Base-by-base conservation (phyloP, 2,797 vertebrate genomes). In the Octomys mimax region DNA sequence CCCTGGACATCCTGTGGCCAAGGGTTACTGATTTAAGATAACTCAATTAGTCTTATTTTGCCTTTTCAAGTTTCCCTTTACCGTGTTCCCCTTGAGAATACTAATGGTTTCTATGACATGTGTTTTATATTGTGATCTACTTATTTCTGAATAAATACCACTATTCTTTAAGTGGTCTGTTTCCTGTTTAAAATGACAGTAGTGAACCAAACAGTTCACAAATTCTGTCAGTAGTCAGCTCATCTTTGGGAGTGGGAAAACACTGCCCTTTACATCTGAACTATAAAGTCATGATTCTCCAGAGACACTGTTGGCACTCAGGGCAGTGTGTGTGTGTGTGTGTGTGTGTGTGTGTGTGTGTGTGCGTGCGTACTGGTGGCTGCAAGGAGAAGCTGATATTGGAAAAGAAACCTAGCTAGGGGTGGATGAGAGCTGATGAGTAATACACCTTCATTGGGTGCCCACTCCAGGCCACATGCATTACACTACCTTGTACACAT, bases 381-480 rank as follows among this genome's bases (percentile, higher is more conserved):
- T 31, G 33, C 36, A 18, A 59, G 42, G 4, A 46, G 36, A 46
- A 2, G 13, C 78, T 28, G 80, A 22, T 4, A 0, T 1, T 7
- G 26, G 52, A 57, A 54, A 59, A 70, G 61, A 33, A 86, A 68
- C 36, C 13, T 18, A 62, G 42, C 22, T 73, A 18, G 70, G n/a
- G 52, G 33, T 2, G 10, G 39, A 12, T 21, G 42, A n/a, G n/a
- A 62, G 54, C 54, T 26, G 22, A 10, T 0, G 9, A 12, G 24
- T 0, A 0, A n/a, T 0, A 42, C 26, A 18, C 28, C 28, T 52
- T 26, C 73, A 26, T 4, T 18, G 13, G 31, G 33, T 11, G 46
- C 36, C 52, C 18, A 21, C 71, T 73, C 57, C 19, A 42, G 0
- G 1, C 70, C 89, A 71, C 10, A 6, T 36, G 13, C 61, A 18